These are phyloP conservation scores for Cheilosia vulpina DNA, from an alignment of 2,888 invertebrate genomes.

Conservation along the genomic window DNA sequence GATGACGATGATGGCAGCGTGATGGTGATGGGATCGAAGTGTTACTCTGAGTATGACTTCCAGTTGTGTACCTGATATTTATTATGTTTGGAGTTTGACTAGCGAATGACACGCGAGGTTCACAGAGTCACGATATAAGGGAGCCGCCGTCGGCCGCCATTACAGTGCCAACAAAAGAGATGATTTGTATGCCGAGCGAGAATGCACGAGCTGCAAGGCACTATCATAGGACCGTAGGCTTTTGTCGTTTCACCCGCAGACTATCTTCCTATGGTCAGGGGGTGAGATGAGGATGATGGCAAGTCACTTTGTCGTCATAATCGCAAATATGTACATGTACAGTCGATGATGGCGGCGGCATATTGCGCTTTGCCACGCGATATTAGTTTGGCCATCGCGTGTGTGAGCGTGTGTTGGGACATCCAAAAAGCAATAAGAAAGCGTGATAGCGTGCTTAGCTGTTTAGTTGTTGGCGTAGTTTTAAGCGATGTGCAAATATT, in stretches of 20 bases:
- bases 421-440: constrained; percentile 43
- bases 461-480: constrained; percentile 68
- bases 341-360: constrained; percentile 19
- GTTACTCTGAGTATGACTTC: constrained; percentile 59
- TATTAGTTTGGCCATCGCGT: constrained; percentile 67
- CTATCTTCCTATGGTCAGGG: constrained; percentile 4
- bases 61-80: constrained; percentile 49
- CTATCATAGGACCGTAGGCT: constrained; percentile 23
- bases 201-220: constrained; percentile 50
- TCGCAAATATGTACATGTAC: constrained; percentile 29
- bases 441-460: constrained; percentile 47
- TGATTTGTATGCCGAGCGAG: constrained; percentile 66
- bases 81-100: constrained; percentile 69
- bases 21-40: constrained; percentile 54
- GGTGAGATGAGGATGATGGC: constrained; percentile 48
- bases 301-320: constrained; percentile 72
- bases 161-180: constrained; percentile 51
- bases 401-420: constrained; percentile 39
- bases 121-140: constrained; percentile 68
- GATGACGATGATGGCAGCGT: constrained; percentile 31
- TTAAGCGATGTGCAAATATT: constrained; percentile 74
- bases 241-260: constrained; percentile 35
- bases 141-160: constrained; percentile 25
- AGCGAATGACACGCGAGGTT: constrained; percentile 72
- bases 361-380: constrained; percentile 70